A percentile compares a stretch with the other conserved stretches of the same genome.
Conservation (phyloP, 1,140 invertebrate species). For the Samia ricini region DNA sequence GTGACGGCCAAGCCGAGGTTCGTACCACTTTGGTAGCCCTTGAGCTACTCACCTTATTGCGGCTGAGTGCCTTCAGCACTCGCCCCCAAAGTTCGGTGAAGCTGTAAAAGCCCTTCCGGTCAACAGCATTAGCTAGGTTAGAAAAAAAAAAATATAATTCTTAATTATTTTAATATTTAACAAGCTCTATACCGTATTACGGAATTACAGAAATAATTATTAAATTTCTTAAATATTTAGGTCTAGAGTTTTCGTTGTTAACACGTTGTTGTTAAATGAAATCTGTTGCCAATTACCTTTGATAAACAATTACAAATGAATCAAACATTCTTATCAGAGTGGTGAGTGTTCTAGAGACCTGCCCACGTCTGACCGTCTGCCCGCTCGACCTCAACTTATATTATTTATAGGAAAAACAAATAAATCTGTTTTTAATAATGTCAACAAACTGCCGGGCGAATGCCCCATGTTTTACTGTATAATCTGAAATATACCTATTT, state of each 20-base stretch:
- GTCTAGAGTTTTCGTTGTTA: neutral
- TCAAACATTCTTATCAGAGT: neutral
- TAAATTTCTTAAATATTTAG: neutral
- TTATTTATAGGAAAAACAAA: constrained; percentile 1
- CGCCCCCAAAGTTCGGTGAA: no score
- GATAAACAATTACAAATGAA: neutral
- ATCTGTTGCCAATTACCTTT: neutral
- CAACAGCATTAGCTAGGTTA: no score
- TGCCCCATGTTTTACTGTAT: neutral
- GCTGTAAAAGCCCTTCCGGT: no score
- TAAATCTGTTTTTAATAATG: neutral
- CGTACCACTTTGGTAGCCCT: no score
- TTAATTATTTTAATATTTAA: no score
- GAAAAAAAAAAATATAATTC: no score
- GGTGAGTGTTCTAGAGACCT: neutral
- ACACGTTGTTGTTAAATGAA: neutral
- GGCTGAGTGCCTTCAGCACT: no score
- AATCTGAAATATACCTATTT: no score
- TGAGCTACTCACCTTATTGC: no score
- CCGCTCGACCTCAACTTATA: neutral
- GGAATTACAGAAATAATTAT: neutral
- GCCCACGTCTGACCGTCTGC: neutral
- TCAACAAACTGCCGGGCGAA: neutral
- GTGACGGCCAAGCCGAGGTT: no score
- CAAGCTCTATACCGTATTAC: no score